phyloP scores from a whole-genome alignment of 2,888 invertebrate genomes.

The Nomada lathburiana region DNA sequence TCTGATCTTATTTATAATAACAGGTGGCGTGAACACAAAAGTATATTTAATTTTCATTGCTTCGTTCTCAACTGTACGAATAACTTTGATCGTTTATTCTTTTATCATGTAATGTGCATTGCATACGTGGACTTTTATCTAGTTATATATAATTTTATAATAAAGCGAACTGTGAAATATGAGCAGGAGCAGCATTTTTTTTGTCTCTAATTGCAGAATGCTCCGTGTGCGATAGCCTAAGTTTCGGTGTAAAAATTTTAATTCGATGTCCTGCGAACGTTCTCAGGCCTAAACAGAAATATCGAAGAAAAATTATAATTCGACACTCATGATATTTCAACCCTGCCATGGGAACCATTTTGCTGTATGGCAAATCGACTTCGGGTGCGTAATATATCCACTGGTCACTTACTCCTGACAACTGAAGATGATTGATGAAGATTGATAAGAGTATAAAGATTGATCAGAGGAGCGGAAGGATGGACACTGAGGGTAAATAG shows the following conservation, averaged over 20 bases:
- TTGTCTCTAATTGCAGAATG: background rate
- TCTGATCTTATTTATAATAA: too few species aligned
- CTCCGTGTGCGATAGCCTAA: constrained; percentile 7
- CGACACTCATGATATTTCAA: background rate
- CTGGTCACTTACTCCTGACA: background rate
- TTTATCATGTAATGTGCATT: too few species aligned
- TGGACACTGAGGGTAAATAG: background rate
- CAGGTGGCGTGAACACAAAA: too few species aligned
- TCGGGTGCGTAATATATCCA: background rate
- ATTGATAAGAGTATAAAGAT: constrained; percentile 19
- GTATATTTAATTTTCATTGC: too few species aligned
- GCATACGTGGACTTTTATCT: too few species aligned
- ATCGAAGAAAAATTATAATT: background rate
- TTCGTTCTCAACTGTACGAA: too few species aligned
- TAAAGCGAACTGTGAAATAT: too few species aligned
- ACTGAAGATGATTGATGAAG: constrained; percentile 15
- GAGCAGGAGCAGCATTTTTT: background rate
- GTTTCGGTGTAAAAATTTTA: background rate
- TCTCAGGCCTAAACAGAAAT: background rate
- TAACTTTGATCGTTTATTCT: too few species aligned
- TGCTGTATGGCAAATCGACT: background rate
- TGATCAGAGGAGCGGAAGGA: background rate
- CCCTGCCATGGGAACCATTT: background rate
- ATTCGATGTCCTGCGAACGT: background rate
- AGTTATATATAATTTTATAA: too few species aligned